Evolutionary conservation across 2,888 invertebrate genomes (phyloP), one percentile per base, ranked within the genome.

Genomic region (Synergus itoensis): DNA sequence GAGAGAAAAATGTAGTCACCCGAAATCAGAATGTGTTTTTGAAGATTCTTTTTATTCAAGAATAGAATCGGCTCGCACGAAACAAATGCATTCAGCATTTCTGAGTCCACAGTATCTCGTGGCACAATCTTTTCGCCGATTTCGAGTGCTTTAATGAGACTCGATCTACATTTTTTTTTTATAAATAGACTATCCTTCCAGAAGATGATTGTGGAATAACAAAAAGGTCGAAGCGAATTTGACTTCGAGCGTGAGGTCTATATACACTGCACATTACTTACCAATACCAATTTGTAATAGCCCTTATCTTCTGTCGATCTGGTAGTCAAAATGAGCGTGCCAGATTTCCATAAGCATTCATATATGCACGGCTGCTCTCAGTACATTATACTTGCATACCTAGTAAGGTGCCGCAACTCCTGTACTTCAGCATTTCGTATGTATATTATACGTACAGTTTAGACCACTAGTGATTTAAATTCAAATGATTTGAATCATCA

Each of bases 321-420:
- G 84, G 85, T 84, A 85, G 82, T 86, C 86, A 86, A 88, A 89
- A 87, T 89, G 89, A 89, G 90, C 89, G 88, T 86, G 87, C 87
- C 89, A 89, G 89, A 91, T 90, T 91, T 89, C 90, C 92, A 90
- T 91, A 92, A 89, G 89, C 89, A 91, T 91, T 92, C 91, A 91
- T 91, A 90, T 91, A 91, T 91, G 90, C 91, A 87, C 84, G 84
- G 75, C 78, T 79, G 21, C 60, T 83, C 84, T 87, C 86, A 83
- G 84, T 84, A 81, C 87, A 91, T 90, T 90, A 90, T 90, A 91
- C 91, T 89, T 90, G 90, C 90, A 90, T 91, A 90, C 89, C 85
- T 85, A 80, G 83, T 83, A 88, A 88, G 88, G 88, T 87, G 86
- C 84, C 81, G 78, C 36, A 65, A 77, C 60, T 77, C 57, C 80